These are phyloP conservation scores for Uropsilus gracilis DNA, from an alignment of 2,113 vertebrate genomes.

Conservation along the genomic window DNA sequence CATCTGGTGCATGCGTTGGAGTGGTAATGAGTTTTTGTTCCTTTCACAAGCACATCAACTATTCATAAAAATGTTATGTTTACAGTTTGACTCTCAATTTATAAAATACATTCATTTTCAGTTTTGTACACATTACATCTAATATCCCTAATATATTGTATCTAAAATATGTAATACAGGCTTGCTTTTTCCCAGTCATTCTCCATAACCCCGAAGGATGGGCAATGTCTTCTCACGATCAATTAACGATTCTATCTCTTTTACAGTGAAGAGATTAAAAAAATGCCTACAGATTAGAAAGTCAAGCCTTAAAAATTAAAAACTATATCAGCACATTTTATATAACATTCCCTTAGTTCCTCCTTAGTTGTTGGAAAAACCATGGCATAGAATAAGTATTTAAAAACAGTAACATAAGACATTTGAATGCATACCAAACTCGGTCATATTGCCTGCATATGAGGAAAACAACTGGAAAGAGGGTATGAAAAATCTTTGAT, in stretches of 20 bases:
- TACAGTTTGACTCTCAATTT: neutral
- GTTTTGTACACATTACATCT: no score
- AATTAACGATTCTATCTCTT: neutral
- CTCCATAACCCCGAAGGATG: neutral
- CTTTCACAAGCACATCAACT: neutral
- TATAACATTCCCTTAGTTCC: neutral
- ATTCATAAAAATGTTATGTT: neutral
- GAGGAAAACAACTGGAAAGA: neutral
- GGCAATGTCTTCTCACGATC: neutral
- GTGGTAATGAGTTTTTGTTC: neutral
- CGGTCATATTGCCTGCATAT: neutral
- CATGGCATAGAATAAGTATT: neutral
- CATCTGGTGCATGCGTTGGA: neutral
- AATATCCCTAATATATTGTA: neutral
- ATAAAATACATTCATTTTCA: neutral
- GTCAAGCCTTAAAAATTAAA: neutral
- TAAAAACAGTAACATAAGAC: neutral
- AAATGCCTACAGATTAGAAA: neutral
- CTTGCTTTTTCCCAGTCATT: neutral
- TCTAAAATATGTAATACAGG: neutral
- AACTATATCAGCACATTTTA: neutral
- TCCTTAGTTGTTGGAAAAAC: neutral
- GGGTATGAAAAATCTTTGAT: neutral
- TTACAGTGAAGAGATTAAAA: neutral
- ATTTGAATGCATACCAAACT: neutral